Evolutionary conservation across 2,113 vertebrate genomes (phyloP), one percentile per base, ranked within the genome.

Genomic region (Oncorhynchus mykiss): DNA sequence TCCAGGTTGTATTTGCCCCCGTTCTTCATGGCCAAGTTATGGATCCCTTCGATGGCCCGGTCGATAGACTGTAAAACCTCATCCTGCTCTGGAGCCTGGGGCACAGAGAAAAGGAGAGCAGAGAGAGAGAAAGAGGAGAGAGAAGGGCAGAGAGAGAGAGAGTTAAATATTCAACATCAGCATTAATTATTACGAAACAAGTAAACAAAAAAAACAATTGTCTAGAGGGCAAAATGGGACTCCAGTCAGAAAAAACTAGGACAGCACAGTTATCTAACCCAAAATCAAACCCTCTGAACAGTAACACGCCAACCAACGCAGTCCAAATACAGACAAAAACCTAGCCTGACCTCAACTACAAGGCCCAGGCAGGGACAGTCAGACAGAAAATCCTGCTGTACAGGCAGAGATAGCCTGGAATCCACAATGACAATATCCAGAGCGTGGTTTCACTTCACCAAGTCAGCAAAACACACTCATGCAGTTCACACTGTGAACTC

Each of bases 1-100:
- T 99, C 97, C 87, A 99, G 90, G 88, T 98, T 99, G 92, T 99
- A 99, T 92, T 98, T 99, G 39, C 98, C 98, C 7, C 95, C 96
- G 0, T 97, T 97, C 72, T 95, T 96, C 95, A 98, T 96, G 84
- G 98, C 97, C 0, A 95, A 93, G 1, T 99, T 99, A 89, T 99
- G 98, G 84, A 99, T 96, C 24, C 96, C 96, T 86, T 99, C 97
- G 0, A 99, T 99, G 3, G 98, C 98, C 69, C 96, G 91, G 89
- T 99, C 98, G 45, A 99, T 97, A 3, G 98, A 99, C 90, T 97
- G 96, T 25, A 99, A 92, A 73, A 99, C 97, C 77, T 95, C 95
- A 87, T 99, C 98, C 80, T 99, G 97, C 88, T 99, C 96, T 49
- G 97, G 92, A 82, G 96, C 95, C 98, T 99, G 79, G n/a, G 5